A percentile compares a stretch with the other conserved stretches of the same genome.
These are phyloP conservation scores for Laspeyria flexula DNA, from an alignment of 2,888 invertebrate species.

Conservation along the genomic window DNA sequence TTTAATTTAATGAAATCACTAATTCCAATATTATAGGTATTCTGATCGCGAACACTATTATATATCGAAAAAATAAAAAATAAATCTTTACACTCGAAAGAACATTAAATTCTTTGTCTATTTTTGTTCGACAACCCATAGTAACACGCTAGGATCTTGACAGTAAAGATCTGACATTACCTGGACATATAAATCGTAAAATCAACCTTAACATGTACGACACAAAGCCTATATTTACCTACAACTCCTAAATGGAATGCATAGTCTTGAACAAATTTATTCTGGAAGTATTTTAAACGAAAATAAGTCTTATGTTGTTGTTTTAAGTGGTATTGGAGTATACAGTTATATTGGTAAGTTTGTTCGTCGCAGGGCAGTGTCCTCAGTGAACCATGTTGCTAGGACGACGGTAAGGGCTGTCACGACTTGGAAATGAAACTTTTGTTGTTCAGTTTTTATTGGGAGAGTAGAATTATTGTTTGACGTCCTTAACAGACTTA, in stretches of 20 bases:
- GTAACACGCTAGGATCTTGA: slow-evolving; percentile 69
- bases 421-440: slow-evolving; percentile 67
- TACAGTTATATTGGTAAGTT: slow-evolving; percentile 45
- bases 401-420: slow-evolving; percentile 74
- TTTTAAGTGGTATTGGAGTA: slow-evolving; percentile 34
- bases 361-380: slow-evolving; percentile 70
- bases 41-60: slow-evolving; percentile 50
- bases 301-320: slow-evolving; percentile 31
- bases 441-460: slow-evolving; percentile 52
- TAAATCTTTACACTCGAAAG: slow-evolving; percentile 68
- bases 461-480: slow-evolving; percentile 42
- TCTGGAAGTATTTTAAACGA: slow-evolving; percentile 19
- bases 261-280: slow-evolving; percentile 41
- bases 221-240: slow-evolving; percentile 29
- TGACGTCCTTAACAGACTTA: slow-evolving; percentile 30
- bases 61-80: slow-evolving; percentile 54
- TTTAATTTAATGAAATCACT: slow-evolving; percentile 18
- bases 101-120: slow-evolving; percentile 75
- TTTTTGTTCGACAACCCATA: slow-evolving; percentile 78
- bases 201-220: slow-evolving; percentile 22
- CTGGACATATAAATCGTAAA: slow-evolving; percentile 36
- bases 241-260: slow-evolving; percentile 45
- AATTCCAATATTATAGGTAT: slow-evolving; percentile 43
- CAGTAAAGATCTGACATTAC: slow-evolving; percentile 66
- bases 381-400: slow-evolving; percentile 75